Evolutionary conservation across 2,888 invertebrate genomes (phyloP).

Genomic region (Temnothorax rugatulus): DNA sequence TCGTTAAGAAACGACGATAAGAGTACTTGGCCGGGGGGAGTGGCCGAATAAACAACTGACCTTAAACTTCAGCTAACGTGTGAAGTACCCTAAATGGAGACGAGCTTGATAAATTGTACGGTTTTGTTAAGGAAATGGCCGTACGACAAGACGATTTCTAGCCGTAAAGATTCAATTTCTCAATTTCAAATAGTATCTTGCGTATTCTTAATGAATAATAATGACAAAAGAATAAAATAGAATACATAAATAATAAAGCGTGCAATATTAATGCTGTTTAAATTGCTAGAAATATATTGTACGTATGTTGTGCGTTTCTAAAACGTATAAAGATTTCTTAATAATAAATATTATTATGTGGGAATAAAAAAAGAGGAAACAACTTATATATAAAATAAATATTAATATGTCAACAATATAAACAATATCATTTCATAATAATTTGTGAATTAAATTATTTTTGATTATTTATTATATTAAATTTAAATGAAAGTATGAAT

Average conservation of each 20-base stretch:
- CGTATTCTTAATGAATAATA: not conserved
- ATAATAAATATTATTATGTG: not conserved
- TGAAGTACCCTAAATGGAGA: not conserved
- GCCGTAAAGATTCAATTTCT: not conserved
- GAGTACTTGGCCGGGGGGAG: constrained; percentile 58
- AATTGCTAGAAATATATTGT: not conserved
- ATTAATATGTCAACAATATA: not conserved
- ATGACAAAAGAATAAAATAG: not conserved
- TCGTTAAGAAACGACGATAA: constrained; percentile 67
- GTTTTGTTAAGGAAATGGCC: too few relatives aligned
- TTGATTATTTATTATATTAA: not conserved
- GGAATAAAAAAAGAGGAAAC: not conserved
- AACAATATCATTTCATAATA: not conserved
- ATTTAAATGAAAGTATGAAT: not conserved
- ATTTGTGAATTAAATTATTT: constrained; percentile 5
- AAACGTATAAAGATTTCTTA: not conserved
- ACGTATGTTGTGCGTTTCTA: not conserved
- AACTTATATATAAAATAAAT: not conserved
- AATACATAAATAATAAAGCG: not conserved
- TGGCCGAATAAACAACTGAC: constrained; percentile 65
- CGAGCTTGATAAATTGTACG: not conserved
- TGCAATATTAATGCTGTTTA: not conserved
- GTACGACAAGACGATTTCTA: not conserved
- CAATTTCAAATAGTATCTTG: not conserved
- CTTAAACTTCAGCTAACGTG: constrained; percentile 73